Conservation (phyloP, 2,113 vertebrate genomes). For the Ptilorrhoa leucosticta region DNA sequence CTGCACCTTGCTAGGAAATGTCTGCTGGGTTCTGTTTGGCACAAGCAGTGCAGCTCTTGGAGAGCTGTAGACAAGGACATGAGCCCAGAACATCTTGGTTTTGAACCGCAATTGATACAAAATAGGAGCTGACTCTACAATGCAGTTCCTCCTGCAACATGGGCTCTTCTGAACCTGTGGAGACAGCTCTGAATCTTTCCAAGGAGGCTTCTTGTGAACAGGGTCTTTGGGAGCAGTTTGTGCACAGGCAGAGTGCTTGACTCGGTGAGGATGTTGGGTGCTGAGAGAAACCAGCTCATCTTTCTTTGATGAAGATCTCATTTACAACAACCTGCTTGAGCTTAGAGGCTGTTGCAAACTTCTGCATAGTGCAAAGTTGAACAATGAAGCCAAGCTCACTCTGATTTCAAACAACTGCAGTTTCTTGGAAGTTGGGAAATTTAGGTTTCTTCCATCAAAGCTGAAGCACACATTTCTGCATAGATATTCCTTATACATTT, state of each 20-base stretch:
- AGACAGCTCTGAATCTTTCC: neutral
- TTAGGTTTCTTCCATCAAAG: neutral
- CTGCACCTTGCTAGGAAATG: neutral
- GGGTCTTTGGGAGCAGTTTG: neutral
- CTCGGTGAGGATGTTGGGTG: neutral
- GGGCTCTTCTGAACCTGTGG: neutral
- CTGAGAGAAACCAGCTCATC: neutral
- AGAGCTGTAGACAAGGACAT: neutral
- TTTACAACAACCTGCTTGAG: neutral
- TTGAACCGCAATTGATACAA: neutral
- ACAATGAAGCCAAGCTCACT: neutral
- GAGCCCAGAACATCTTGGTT: neutral
- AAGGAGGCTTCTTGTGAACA: neutral
- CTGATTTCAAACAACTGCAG: neutral
- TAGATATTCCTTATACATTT: neutral
- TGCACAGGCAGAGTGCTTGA: neutral
- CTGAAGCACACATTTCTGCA: neutral
- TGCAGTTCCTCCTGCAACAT: neutral
- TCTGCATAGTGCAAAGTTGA: neutral
- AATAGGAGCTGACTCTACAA: neutral
- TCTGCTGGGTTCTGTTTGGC: neutral
- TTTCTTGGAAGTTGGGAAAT: neutral
- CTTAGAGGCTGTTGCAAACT: neutral
- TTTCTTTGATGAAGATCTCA: neutral
- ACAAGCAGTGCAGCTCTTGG: neutral